phyloP scores from a whole-genome alignment of 1,140 invertebrate genomes.

The Portunus trituberculatus region DNA sequence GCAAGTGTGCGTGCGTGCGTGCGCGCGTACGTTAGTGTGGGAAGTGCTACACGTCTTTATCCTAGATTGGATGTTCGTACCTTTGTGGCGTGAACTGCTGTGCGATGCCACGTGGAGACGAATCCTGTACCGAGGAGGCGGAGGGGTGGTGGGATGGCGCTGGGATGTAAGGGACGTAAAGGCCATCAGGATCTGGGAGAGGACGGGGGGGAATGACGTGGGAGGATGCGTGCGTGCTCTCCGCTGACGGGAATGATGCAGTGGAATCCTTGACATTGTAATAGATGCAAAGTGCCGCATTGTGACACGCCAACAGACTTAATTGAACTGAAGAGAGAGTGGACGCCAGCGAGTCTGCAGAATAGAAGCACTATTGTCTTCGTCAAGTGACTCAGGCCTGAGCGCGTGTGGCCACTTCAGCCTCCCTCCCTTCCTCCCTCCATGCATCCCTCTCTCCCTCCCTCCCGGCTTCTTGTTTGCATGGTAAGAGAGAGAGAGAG shows the following conservation, averaged over 20 bases:
- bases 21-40: background rate
- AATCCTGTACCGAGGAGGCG: background rate
- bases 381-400: too few relatives aligned
- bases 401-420: too few relatives aligned
- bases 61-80: background rate
- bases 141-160: background rate
- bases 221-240: background rate
- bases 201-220: background rate
- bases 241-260: too few relatives aligned
- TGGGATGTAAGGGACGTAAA: background rate
- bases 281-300: too few relatives aligned
- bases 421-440: too few relatives aligned
- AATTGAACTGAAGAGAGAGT: too few relatives aligned
- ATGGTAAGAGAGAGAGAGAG: background rate
- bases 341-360: too few relatives aligned
- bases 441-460: too few relatives aligned
- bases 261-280: too few relatives aligned
- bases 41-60: background rate
- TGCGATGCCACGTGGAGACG: background rate
- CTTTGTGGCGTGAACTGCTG: background rate
- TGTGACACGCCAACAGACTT: too few relatives aligned
- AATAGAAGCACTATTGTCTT: too few relatives aligned
- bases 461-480: too few relatives aligned
- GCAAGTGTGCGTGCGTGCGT: background rate
- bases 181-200: background rate